Evolutionary conservation across 2,797 vertebrate genomes (phyloP), one percentile per base, ranked within the genome.

Genomic region (Agapornis canus): DNA sequence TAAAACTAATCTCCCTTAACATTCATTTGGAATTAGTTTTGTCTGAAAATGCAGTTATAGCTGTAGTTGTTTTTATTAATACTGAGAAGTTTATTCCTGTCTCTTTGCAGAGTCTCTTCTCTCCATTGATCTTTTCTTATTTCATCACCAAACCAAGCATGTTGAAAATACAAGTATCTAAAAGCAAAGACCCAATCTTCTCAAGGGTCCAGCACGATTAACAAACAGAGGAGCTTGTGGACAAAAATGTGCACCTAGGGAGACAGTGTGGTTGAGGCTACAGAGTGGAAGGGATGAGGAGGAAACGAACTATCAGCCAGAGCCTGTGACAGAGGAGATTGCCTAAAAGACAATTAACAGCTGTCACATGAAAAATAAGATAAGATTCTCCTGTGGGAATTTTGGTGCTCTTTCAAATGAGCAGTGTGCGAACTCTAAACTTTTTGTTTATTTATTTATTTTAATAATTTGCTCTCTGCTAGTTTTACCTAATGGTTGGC

Each of bases 101-200:
- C 17, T 78, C 35, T 78, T 81, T 56, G 27, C 83, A 92, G 12
- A 68, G 59, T 69, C 48, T 89, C 45, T 84, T 81, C 26, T 81
- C 22, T 79, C 86, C 13, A 5, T 57, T 43, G 12, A 72, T 87
- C 57, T 86, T 71, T 82, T 82, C 39, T 70, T 60, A 61, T 71
- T 91, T 70, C 39, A 35, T 35, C 84, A 79, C 69, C 82, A 94
- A 95, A 65, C 31, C 72, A 89, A 80, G 68, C 25, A 61, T 26
- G 18, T 54, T 87, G 76, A 83, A 92, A 96, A 89, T 75, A 69
- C 45, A 94, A 89, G 89, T 93, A 86, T 52, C 79, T 82, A 8
- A 56, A 86, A 94, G 52, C 7, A 4, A 91, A 90, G 75, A 92
- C 54, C 8, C 40, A 59, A 1, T 93, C 78, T 89, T 27, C 69